Evolutionary conservation across 2,888 invertebrate species (phyloP), one percentile per base, ranked within the genome.

Genomic region (Drosophila emarginata): DNA sequence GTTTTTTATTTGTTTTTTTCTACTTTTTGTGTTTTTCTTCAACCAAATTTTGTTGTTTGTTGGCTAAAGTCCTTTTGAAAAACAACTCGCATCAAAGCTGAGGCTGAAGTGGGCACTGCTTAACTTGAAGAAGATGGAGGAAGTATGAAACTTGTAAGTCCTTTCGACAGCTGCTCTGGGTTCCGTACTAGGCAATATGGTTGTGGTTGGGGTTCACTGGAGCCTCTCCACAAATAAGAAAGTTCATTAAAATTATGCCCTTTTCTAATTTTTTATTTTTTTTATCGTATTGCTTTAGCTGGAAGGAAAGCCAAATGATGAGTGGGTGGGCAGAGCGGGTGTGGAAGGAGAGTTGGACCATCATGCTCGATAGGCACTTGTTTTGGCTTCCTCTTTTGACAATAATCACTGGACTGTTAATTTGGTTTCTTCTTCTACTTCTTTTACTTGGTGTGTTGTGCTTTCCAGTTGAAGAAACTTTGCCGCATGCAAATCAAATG

Each of bases 361-460:
- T 21, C 37, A 23, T 36, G 58, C 45, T 72, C 74, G 81, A 80
- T 80, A 74, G 81, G 85, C 79, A 84, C 82, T 84, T 87, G 77
- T 80, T 72, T 73, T 76, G 76, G 72, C 79, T 86, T 78, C 78
- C 76, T 78, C 85, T 81, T 75, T 87, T 81, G 79, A 90, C 85
- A 89, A 89, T 87, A 76, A 89, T 90, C 89, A 89, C 72, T 89
- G 87, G 85, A 89, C 89, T 90, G 90, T 89, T 89, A 89, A 89
- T 89, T 89, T 80, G 71, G 63, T 80, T 79, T 74, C 73, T 75
- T 58, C 61, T 65, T 50, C 51, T 39, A 36, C 45, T 73, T 57
- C 54, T 59, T 67, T 39, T 39, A 5, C n/a, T 39, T 39, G 39
- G 14, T 39, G 39, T 69, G 64, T 73, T 51, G 36, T 67, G 62